Percentiles rank a stretch among this genome's conserved stretches.
phyloP scores from a whole-genome alignment of 2,113 vertebrate genomes.

The Dasyurus viverrinus region DNA sequence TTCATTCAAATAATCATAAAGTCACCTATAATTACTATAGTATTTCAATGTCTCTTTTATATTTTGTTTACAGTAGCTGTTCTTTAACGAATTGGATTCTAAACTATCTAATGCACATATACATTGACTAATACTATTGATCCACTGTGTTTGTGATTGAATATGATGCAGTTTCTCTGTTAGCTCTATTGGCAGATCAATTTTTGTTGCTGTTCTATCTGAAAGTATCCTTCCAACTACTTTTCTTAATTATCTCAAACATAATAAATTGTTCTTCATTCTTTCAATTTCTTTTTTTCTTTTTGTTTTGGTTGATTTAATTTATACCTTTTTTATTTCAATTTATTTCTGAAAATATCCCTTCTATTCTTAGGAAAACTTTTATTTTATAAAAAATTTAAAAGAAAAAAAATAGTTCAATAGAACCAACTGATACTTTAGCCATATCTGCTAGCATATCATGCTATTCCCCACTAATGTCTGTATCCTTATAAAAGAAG shows the following conservation, averaged over 20 bases:
- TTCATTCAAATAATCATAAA: not conserved
- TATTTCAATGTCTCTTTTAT: not conserved
- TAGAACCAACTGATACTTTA: not conserved
- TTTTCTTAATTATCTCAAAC: not conserved
- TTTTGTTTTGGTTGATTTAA: not conserved
- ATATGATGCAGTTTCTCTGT: too few relatives aligned
- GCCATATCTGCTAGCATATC: not conserved
- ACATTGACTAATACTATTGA: not conserved
- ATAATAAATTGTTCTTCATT: not conserved
- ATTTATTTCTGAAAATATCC: not conserved
- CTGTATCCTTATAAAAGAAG: not conserved
- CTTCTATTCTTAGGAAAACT: not conserved
- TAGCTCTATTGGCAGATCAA: not conserved
- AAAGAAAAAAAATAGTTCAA: too few relatives aligned
- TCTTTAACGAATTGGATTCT: not conserved
- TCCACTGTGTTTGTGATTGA: not conserved
- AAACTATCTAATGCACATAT: not conserved
- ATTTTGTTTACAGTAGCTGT: not conserved
- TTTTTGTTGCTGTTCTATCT: not conserved
- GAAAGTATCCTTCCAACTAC: not conserved
- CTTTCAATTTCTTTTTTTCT: not conserved
- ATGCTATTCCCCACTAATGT: not conserved
- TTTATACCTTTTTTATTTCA: not conserved
- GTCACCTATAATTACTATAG: not conserved
- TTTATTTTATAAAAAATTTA: too few relatives aligned